Evolutionary conservation across 2,888 invertebrate genomes (phyloP), one percentile per base, ranked within the genome.

Genomic region (Pseudococcus jackbeardsleyi): DNA sequence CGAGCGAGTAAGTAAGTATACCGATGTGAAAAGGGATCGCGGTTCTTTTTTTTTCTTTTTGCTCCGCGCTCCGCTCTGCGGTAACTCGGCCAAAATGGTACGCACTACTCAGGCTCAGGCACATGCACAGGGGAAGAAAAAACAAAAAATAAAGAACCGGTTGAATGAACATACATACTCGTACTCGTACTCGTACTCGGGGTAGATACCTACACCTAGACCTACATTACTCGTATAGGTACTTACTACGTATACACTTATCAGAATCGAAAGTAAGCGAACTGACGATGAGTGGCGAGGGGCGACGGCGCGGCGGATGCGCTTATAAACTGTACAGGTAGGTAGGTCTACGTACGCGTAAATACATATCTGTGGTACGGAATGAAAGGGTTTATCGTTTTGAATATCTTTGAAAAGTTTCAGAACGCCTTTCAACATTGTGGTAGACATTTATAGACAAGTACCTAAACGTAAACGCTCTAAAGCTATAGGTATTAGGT

Each of bases 391-490:
- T 87, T 39, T 87, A 77, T 88, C 26, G 26, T 33, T 33, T 33
- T 88, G 88, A 88, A 88, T 88, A 88, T 72, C 88, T 88, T 82
- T 82, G 33, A 77, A 50, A 79, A 88, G 82, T 88, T 82, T 82
- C 50, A 77, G 72, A 79, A 88, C 54, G 88, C 88, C 82, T 88
- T 82, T 88, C 88, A 88, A 88, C 88, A 22, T 88, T 88, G 82
- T 88, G 88, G 82, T 88, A 88, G 88, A 88, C 88, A 88, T 33
- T 42, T 42, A n/a, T n/a, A 9, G 42, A 42, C 42, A 9, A 82
- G 79, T 33, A 33, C 26, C 26, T 88, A n/a, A n/a, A n/a, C n/a
- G n/a, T n/a, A n/a, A n/a, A n/a, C n/a, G n/a, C n/a, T n/a, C n/a
- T n/a, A n/a, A n/a, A n/a, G n/a, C n/a, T n/a, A n/a, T n/a, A n/a